Evolutionary conservation across 2,797 vertebrate species (phyloP).

Genomic region (Sebastes flavidus): DNA sequence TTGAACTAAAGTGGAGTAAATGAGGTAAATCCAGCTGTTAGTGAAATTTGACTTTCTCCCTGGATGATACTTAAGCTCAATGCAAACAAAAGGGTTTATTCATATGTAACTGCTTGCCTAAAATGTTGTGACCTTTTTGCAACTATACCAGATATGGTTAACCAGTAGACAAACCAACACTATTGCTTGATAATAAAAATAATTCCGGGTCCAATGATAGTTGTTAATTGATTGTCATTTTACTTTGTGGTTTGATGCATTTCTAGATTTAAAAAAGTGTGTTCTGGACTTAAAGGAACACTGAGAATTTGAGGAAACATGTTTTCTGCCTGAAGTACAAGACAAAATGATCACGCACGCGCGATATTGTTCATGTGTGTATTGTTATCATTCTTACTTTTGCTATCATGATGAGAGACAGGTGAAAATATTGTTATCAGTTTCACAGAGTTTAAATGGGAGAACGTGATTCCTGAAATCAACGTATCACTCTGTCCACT

Average conservation of each 20-base stretch:
- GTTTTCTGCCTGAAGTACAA: neutral
- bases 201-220: neutral
- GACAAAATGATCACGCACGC: no score
- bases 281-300: neutral
- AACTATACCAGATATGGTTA: no score
- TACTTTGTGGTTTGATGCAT: neutral
- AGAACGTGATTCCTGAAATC: neutral
- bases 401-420: neutral
- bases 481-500: neutral
- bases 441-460: neutral
- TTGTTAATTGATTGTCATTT: neutral
- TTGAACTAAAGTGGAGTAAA: constrained; percentile 24
- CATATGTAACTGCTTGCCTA: neutral
- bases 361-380: neutral
- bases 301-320: neutral
- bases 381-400: neutral
- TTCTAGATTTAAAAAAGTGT: neutral
- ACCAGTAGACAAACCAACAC: neutral
- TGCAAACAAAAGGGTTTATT: neutral
- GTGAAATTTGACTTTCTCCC: neutral
- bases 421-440: neutral
- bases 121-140: neutral
- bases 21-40: neutral
- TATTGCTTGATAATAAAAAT: neutral
- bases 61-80: neutral